A percentile compares a stretch with the other conserved stretches of the same genome.
These are phyloP conservation scores for Thripadectes ignobilis DNA, from an alignment of 2,797 vertebrate species.

Conservation along the genomic window DNA sequence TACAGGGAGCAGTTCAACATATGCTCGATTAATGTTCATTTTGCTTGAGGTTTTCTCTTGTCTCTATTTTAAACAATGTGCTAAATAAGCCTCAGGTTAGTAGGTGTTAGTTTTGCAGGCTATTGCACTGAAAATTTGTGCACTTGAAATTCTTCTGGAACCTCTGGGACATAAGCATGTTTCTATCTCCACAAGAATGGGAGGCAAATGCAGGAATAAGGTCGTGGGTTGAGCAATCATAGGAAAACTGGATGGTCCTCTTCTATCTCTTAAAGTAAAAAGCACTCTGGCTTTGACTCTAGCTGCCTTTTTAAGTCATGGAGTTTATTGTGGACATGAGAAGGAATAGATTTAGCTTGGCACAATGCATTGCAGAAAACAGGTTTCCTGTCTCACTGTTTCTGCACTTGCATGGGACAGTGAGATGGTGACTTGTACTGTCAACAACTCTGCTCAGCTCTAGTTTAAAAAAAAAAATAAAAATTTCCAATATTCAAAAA, in stretches of 20 bases:
- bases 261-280: neutral
- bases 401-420: neutral
- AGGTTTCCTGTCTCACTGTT: neutral
- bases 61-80: neutral
- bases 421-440: neutral
- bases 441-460: neutral
- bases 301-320: neutral
- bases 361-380: neutral
- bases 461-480: neutral
- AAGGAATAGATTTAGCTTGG: neutral
- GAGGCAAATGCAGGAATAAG: fast-evolving
- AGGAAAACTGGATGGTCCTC: neutral
- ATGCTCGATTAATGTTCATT: neutral
- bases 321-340: neutral
- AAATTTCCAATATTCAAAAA: neutral
- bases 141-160: neutral
- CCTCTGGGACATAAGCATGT: neutral
- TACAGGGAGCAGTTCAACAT: neutral
- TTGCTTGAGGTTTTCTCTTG: neutral
- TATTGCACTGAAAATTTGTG: neutral
- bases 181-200: neutral
- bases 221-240: neutral
- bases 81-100: neutral
- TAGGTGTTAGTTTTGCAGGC: neutral
- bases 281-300: neutral